A percentile compares a stretch with the other conserved stretches of the same genome.
Conservation (phyloP, 23 tunicate species). For the Ciona savignyi region DNA sequence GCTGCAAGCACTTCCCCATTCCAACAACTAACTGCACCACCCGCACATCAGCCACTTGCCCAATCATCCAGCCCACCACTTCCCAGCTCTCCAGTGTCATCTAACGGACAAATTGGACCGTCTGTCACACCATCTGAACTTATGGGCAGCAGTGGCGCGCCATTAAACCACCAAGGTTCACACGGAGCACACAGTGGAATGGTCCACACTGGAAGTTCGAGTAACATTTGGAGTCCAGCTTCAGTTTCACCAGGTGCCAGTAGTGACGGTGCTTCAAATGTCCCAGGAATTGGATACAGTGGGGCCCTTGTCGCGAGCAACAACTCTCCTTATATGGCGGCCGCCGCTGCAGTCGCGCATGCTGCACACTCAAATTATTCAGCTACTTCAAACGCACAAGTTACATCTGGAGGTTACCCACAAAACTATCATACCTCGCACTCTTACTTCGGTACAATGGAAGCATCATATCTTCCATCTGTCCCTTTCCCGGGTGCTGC, state of each 20-base stretch:
- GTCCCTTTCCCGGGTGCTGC: slow-evolving; percentile 60
- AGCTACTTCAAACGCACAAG: slow-evolving; percentile 40
- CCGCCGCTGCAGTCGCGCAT: slow-evolving; percentile 57
- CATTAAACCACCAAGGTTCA: neutral
- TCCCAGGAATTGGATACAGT: slow-evolving; percentile 36
- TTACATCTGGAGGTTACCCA: slow-evolving; percentile 53
- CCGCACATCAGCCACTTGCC: slow-evolving; percentile 14
- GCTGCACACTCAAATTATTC: slow-evolving; percentile 74
- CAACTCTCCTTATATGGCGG: slow-evolving; percentile 46
- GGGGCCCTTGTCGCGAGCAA: slow-evolving; percentile 29
- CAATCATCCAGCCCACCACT: slow-evolving; percentile 38
- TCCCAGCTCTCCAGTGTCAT: slow-evolving; percentile 57
- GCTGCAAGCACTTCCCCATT: slow-evolving; percentile 51
- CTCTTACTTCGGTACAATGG: slow-evolving; percentile 85
- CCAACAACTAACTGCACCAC: slow-evolving; percentile 20
- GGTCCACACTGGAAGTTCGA: slow-evolving; percentile 20
- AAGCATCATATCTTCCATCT: slow-evolving; percentile 72
- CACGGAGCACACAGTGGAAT: neutral
- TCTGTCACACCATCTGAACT: slow-evolving; percentile 17
- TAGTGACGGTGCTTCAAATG: slow-evolving; percentile 70
- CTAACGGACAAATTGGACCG: slow-evolving; percentile 27
- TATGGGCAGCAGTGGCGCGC: slow-evolving; percentile 6
- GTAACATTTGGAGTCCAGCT: slow-evolving; percentile 85
- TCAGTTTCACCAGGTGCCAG: slow-evolving; percentile 85
- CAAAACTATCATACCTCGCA: slow-evolving; percentile 70